Percentiles rank a stretch among this genome's conserved stretches.
These are phyloP conservation scores for Notechis scutatus DNA, from an alignment of 2,113 vertebrate species.

Conservation along the genomic window DNA sequence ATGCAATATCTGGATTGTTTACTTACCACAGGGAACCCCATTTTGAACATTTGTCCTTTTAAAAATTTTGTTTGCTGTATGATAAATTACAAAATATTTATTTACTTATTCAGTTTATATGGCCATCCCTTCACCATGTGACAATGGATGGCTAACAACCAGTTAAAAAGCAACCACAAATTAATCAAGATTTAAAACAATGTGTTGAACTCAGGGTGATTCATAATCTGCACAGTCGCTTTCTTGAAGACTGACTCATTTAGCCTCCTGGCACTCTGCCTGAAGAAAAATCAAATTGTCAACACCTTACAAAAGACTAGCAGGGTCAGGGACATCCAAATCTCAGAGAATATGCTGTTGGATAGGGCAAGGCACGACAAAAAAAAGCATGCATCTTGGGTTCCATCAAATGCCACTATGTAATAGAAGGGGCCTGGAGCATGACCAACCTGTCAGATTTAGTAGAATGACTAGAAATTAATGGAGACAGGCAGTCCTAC, in stretches of 20 bases:
- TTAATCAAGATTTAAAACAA: background rate
- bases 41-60: background rate
- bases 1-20: background rate
- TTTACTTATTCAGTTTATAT: background rate
- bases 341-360: background rate
- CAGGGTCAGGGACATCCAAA: background rate
- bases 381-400: background rate
- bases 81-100: background rate
- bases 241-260: background rate
- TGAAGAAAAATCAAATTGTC: background rate
- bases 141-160: background rate
- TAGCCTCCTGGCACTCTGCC: background rate
- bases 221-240: background rate
- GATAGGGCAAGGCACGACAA: background rate
- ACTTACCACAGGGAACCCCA: background rate
- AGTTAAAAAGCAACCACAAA: background rate
- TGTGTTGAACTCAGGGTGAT: background rate
- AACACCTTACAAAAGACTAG: background rate
- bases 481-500: background rate
- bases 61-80: background rate
- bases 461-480: background rate
- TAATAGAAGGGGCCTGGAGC: background rate
- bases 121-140: background rate
- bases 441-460: background rate
- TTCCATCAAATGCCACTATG: background rate